A percentile compares a stretch with the other conserved stretches of the same genome.
phyloP scores from a whole-genome alignment of 2,113 vertebrate genomes.

The Centropristis striata region DNA sequence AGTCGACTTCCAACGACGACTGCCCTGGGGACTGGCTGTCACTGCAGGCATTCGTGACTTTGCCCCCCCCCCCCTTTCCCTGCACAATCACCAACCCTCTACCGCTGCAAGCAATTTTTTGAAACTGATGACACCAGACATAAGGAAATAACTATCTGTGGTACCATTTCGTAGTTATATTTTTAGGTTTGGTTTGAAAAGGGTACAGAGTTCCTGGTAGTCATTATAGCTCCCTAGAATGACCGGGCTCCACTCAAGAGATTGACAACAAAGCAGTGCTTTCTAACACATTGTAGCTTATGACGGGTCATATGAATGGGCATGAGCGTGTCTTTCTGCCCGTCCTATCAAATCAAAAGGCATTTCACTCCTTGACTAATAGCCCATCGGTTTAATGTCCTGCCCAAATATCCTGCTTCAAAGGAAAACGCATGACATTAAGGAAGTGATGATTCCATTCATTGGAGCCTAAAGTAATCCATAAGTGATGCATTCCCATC shows the following conservation, averaged over 20 bases:
- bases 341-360: not conserved
- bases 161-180: conserved; percentile 5
- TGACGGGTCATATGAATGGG: not conserved
- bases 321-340: not conserved
- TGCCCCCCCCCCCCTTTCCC: not conserved
- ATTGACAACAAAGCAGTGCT: conserved; percentile 5
- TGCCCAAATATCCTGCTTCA: conserved; percentile 24
- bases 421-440: conserved; percentile 43
- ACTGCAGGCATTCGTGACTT: conserved; percentile 50
- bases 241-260: not conserved
- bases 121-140: conserved; percentile 36
- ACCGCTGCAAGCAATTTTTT: conserved; percentile 21
- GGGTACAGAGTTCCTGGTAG: conserved; percentile 4
- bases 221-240: conserved; percentile 10
- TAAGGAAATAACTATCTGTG: conserved; percentile 35
- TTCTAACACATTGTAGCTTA: not conserved
- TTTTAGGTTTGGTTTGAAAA: conserved; percentile 26
- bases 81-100: not conserved
- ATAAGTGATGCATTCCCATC: conserved; percentile 27
- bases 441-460: conserved; percentile 17
- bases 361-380: conserved; percentile 27
- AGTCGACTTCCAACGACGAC: conserved; percentile 34
- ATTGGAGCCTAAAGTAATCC: conserved; percentile 9
- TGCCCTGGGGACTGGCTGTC: conserved; percentile 63
- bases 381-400: conserved; percentile 21